Conservation (phyloP, 2,797 vertebrate species). For the Ptychadena robeensis region DNA sequence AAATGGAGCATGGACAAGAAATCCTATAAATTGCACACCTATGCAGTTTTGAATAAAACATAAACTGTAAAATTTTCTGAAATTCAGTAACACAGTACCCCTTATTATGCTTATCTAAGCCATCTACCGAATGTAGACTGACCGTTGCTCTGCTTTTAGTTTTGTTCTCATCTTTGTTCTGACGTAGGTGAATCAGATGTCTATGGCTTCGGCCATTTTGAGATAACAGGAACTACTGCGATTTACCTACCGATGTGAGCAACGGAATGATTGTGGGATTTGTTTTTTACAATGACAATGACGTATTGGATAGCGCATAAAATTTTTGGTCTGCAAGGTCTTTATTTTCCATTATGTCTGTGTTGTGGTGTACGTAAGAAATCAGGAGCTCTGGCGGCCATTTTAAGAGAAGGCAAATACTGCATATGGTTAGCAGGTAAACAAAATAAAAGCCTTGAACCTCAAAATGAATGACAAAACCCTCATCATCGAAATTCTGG, state of each 20-base stretch:
- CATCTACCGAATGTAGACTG: background rate
- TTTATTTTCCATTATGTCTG: background rate
- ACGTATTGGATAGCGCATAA: background rate
- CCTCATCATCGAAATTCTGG: background rate
- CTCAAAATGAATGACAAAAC: background rate
- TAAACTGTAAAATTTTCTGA: background rate
- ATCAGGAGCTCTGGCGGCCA: background rate
- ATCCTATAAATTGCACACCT: background rate
- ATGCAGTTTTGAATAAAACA: background rate
- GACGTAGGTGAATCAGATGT: background rate
- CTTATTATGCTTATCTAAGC: background rate
- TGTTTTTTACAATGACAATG: background rate
- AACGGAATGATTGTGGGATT: background rate
- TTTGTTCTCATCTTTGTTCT: background rate
- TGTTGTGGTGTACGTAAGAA: background rate
- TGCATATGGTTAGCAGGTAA: no score
- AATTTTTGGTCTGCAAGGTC: background rate
- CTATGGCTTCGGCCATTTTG: slow-evolving; percentile 27
- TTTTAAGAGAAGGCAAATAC: background rate
- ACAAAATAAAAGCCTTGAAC: no score
- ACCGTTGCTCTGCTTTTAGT: background rate
- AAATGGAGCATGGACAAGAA: background rate
- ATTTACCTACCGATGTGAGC: background rate
- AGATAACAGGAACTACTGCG: background rate
- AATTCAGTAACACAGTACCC: background rate